phyloP scores from a whole-genome alignment of 2,888 invertebrate genomes.

The Ectemnius lituratus region DNA sequence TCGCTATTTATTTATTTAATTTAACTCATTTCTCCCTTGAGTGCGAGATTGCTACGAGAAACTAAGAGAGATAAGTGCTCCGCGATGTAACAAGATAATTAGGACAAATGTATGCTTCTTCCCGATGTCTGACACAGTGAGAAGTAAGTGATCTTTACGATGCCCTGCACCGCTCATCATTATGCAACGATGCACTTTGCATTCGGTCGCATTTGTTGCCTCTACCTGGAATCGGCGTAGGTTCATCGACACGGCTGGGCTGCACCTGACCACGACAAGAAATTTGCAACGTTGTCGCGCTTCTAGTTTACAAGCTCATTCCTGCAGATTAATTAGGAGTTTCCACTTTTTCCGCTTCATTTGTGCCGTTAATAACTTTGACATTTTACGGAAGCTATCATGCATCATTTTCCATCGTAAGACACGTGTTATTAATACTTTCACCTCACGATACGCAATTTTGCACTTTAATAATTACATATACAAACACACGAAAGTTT shows the following conservation, averaged over 20 bases:
- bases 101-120: too few relatives aligned
- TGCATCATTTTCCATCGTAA: too few relatives aligned
- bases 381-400: too few relatives aligned
- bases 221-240: constrained; percentile 58
- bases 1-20: too few relatives aligned
- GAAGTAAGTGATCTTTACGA: not conserved
- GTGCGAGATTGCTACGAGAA: too few relatives aligned
- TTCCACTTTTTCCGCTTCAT: not conserved
- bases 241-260: constrained; percentile 67
- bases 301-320: not conserved
- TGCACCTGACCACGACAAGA: constrained; percentile 58
- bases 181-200: constrained; percentile 66
- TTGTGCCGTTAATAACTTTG: not conserved
- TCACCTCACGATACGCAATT: too few relatives aligned
- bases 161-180: constrained; percentile 40
- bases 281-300: constrained; percentile 57
- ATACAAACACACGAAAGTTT: too few relatives aligned
- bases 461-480: too few relatives aligned
- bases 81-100: too few relatives aligned
- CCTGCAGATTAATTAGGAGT: not conserved
- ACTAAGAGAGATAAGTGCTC: too few relatives aligned
- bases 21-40: too few relatives aligned
- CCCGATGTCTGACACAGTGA: not conserved
- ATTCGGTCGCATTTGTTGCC: constrained; percentile 58
- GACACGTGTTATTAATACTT: too few relatives aligned